Evolutionary conservation across 2,113 vertebrate species (phyloP), one percentile per base, ranked within the genome.

Genomic region (Equus quagga): DNA sequence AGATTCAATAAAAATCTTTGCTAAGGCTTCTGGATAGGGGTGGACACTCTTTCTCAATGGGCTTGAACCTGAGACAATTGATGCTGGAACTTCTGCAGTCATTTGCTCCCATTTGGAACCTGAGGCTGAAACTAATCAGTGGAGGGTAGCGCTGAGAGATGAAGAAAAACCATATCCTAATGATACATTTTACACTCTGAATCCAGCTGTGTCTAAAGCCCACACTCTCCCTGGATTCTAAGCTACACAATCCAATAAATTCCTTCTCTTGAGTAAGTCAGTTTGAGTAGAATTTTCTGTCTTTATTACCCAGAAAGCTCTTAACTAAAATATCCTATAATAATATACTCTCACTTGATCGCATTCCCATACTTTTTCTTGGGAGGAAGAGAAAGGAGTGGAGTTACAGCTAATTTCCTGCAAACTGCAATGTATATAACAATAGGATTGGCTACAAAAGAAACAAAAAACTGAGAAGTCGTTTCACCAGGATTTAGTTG

Each of bases 261-360:
- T 44, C 11, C 46, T 58, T 83, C 17, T 89, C 65, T 93, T 60
- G 18, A 36, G 5, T 56, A 46, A 36, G 26, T 73, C 75, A 33
- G 31, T 81, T 49, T 92, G 56, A 76, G 49, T 73, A 73, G 41
- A 41, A 41, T 93, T 60, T 72, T 96, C 49, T 67, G 54, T 79
- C 67, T 93, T 91, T 91, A 64, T 73, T 58, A 85, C 54, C 19
- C 58, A 94, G 69, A 92, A 80, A 78, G 58, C 36, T 58, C n/a
- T 86, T 86, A 69, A 86, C 31, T 58, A 84, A 79, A 54, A 70
- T 51, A n/a, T 26, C 62, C 33, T 78, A 70, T 62, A 26, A 79
- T 44, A 84, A 69, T 76, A 49, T 33, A 46, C 21, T 65, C 2
- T 36, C 28, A 46, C 19, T 95, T 60, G 64, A 23, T 88, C 75